Percentiles rank a stretch among this genome's conserved stretches.
These are phyloP conservation scores for Rhabditoides inermis DNA, from an alignment of 2,888 invertebrate genomes.

Conservation along the genomic window DNA sequence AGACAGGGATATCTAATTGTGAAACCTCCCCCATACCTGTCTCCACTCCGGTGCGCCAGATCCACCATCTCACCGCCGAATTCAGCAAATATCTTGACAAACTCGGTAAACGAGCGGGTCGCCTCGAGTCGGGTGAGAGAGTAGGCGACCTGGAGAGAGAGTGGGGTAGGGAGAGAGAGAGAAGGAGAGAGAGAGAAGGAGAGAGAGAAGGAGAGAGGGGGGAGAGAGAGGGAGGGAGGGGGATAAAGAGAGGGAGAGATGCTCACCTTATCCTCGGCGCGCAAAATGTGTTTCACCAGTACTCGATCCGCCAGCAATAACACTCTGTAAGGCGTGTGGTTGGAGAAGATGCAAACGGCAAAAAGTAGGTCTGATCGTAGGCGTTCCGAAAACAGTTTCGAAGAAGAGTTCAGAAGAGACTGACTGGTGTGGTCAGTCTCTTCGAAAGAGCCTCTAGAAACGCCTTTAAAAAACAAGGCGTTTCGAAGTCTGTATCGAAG, in stretches of 20 bases:
- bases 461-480: no score
- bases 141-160: slow-evolving; percentile 53
- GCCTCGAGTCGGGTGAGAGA: slow-evolving; percentile 57
- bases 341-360: no score
- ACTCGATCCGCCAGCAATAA: slow-evolving; percentile 91
- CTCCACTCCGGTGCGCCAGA: slow-evolving; percentile 81
- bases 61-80: slow-evolving; percentile 99
- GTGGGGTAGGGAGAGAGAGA: background rate
- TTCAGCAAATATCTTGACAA: slow-evolving; percentile 94
- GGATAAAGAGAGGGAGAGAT: background rate
- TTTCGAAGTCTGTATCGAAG: no score
- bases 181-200: background rate
- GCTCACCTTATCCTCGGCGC: slow-evolving; percentile 84
- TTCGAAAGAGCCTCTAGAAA: no score
- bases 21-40: no score
- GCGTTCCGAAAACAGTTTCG: no score
- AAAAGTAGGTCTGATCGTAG: no score
- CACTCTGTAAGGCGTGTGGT: no score
- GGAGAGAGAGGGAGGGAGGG: background rate
- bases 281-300: slow-evolving; percentile 85
- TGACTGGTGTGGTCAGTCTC: no score
- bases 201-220: background rate
- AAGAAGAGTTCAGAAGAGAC: no score
- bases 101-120: slow-evolving; percentile 69
- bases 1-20: no score